Conservation (phyloP, 92 coral and sea anemone species). For the Galaxea fascicularis region DNA sequence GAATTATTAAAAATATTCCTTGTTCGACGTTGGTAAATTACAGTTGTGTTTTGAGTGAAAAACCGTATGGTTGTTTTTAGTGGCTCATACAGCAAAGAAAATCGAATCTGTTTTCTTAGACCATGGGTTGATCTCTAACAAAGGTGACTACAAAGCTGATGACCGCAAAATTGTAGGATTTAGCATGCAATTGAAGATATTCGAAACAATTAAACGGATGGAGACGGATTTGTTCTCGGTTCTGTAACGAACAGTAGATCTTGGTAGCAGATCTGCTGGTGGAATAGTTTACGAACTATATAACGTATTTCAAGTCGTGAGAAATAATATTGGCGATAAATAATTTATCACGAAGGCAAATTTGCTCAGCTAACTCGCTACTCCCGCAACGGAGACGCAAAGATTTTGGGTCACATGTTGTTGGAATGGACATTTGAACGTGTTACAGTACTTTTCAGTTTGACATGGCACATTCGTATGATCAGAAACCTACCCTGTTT, state of each 20-base stretch:
- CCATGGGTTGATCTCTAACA: neutral
- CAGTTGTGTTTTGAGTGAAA: constrained; percentile 21
- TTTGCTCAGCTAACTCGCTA: neutral
- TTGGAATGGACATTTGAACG: neutral
- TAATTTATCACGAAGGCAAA: constrained; percentile 38
- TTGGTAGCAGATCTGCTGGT: neutral
- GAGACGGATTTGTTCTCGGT: neutral
- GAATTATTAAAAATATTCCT: constrained; percentile 35
- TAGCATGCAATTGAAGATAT: neutral
- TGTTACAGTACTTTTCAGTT: neutral
- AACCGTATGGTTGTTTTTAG: neutral
- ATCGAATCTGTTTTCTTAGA: neutral
- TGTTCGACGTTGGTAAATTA: constrained; percentile 17
- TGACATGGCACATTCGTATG: neutral
- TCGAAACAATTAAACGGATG: neutral
- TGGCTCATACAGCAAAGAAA: neutral
- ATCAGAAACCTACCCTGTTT: neutral
- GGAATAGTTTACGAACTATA: neutral
- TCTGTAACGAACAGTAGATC: neutral
- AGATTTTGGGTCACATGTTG: neutral
- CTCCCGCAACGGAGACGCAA: neutral
- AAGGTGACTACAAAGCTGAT: neutral
- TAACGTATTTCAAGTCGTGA: constrained; percentile 34
- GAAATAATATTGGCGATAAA: constrained; percentile 38
- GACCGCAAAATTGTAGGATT: neutral